phyloP scores from a whole-genome alignment of 30 jellyfish, hydroid and myxozoan species.

The Aurelia sp. region DNA sequence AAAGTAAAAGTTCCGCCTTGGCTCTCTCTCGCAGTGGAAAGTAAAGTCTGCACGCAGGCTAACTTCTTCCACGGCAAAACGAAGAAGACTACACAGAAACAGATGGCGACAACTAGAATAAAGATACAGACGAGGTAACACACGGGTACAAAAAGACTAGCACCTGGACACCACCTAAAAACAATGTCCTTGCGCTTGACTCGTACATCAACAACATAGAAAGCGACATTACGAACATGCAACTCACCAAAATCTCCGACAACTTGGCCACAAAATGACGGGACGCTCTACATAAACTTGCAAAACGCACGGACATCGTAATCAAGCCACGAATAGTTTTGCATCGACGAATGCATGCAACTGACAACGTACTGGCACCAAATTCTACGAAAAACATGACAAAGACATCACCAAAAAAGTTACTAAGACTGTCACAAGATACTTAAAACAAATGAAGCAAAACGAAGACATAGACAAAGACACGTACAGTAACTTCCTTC shows the following conservation, averaged over 20 bases:
- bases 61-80: background rate
- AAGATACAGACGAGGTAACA: background rate
- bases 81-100: too few relatives aligned
- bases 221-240: background rate
- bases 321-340: background rate
- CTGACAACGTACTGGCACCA: constrained; percentile 17
- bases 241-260: background rate
- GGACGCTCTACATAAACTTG: background rate
- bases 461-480: constrained; percentile 26
- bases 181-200: background rate
- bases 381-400: constrained; percentile 18
- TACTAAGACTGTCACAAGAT: constrained; percentile 9
- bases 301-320: background rate
- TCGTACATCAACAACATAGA: background rate
- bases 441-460: constrained; percentile 9
- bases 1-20: too few relatives aligned
- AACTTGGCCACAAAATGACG: background rate
- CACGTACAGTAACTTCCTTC: constrained; percentile 1
- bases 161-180: background rate
- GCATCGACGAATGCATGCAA: constrained; percentile 10
- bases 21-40: too few relatives aligned
- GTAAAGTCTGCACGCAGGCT: too few relatives aligned
- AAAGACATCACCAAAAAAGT: constrained; percentile 22
- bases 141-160: background rate
- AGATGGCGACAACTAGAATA: background rate